Conservation (phyloP, 92 coral and sea anemone species). For the Phenganax subtilis region DNA sequence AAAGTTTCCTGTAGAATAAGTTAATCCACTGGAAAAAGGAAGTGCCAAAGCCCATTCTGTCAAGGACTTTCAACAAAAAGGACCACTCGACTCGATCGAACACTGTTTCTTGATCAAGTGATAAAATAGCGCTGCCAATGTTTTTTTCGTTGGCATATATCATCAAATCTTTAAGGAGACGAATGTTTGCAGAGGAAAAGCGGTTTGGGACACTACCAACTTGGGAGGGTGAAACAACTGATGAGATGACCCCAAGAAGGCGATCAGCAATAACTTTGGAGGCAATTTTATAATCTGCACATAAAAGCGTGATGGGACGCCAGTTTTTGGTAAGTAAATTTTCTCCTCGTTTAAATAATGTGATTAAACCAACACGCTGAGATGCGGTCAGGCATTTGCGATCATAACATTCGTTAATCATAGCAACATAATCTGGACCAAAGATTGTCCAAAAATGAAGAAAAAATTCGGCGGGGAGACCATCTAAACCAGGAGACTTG, state of each 20-base stretch:
- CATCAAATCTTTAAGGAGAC: background rate
- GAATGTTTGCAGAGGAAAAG: background rate
- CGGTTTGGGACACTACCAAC: constrained; percentile 40
- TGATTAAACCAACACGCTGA: constrained; percentile 42
- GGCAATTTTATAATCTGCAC: constrained; percentile 44
- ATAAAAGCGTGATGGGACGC: constrained; percentile 48
- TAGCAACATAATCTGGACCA: constrained; percentile 14
- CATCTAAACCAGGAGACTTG: too few species aligned
- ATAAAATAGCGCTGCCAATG: background rate
- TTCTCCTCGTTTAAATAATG: constrained; percentile 32
- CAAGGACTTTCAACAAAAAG: background rate
- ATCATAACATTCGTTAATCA: constrained; percentile 17
- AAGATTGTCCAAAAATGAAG: constrained; percentile 22
- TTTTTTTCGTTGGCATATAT: background rate
- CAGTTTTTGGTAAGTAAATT: constrained; percentile 30
- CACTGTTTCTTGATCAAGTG: constrained; percentile 8
- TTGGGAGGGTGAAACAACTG: constrained; percentile 37
- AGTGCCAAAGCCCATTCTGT: background rate
- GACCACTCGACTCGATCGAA: constrained; percentile 12
- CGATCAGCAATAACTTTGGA: constrained; percentile 40
- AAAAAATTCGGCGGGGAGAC: too few species aligned
- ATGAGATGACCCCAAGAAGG: constrained; percentile 33
- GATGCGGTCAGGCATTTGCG: background rate
- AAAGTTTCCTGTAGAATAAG: background rate
- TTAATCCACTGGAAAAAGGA: background rate